Evolutionary conservation across 2,888 invertebrate species (phyloP), one percentile per base, ranked within the genome.

Genomic region (Mesodorylaimus sp.): DNA sequence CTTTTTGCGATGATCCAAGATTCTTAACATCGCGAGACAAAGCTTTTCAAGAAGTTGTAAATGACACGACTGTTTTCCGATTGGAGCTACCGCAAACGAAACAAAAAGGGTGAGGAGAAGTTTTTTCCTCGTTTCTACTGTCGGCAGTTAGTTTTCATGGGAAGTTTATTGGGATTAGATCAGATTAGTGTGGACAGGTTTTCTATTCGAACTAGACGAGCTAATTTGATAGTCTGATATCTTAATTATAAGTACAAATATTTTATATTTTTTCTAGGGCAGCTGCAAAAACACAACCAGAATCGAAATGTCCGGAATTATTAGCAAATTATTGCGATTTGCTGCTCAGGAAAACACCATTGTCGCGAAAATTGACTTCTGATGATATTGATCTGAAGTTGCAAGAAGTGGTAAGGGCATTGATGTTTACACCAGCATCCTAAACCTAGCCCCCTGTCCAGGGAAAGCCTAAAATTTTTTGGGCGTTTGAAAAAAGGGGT

Each of bases 281-380:
- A n/a, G n/a, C n/a, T 27, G 36, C 47, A 5, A 46, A 46, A 36
- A 36, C n/a, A 3, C 47, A 46, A 26, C 47, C 47, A 24, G 47
- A 99, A 69, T 95, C 93, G 57, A 89, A 91, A 68, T 97, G 95
- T 70, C 97, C 97, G 1, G 97, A 99, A 71, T 76, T 99, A 53
- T 75, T 97, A 61, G 97, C 97, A 49, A 97, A 95, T 71, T 97
- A 91, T 75, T 97, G 97, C 78, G 97, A 97, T 79, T 88, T 97
- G 85, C 74, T 99, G 62, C 75, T 99, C 61, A 76, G 97, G 59
- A 85, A 89, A 66, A 95, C 93, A 48, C 88, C 89, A 26, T 73
- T 95, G 55, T 91, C 91, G 70, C 93, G 93, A 72, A 80, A 86
- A 59, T 77, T 97, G 54, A 91, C 91, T 21, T 84, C 83, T 55